Evolutionary conservation across 2,888 invertebrate genomes (phyloP), one percentile per base, ranked within the genome.

Genomic region (Galeopsomyia nigrocyanea): DNA sequence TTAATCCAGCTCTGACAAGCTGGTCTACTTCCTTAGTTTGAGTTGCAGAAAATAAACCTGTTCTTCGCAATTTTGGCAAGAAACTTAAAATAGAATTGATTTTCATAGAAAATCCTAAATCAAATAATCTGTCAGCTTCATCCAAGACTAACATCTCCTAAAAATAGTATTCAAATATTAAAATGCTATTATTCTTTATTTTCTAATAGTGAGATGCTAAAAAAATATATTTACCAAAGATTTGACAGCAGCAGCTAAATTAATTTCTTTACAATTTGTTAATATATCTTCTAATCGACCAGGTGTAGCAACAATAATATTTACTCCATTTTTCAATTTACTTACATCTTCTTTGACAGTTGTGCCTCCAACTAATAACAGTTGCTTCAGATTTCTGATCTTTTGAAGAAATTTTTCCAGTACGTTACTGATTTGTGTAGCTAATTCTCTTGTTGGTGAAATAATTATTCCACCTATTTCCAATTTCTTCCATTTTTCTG

Each of bases 41-140:
- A 1, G 99, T 99, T 0, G 99, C 99, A 0, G 99, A 99, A 88
- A 99, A 99, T n/a, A 99, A 89, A 0, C 98, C 98, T 0, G 99
- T 99, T 78, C 98, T 90, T 46, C 99, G 89, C 82, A 97, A 96
- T 49, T 97, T 92, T 0, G 99, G 99, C 51, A 99, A 87, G 86
- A 94, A 95, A 78, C 93, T 92, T 5, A 99, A 89, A 79, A 99
- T 98, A 17, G 93, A 93, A 78, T 95, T 94, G 17, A 99, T 88
- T 1, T 94, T 92, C 16, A 91, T 88, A 79, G 93, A 93, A 86
- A 99, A 99, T 2, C 98, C 98, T 76, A 98, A 89, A 84, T 98
- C 98, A 39, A 99, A 88, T 14, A 99, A 89, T 57, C 96, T 91
- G 87, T 99, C 99, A 0, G 99, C 99, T 89, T 99, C 99, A 85